Conservation (phyloP, 2,888 invertebrate genomes). For the Mechanitis mazaeus region DNA sequence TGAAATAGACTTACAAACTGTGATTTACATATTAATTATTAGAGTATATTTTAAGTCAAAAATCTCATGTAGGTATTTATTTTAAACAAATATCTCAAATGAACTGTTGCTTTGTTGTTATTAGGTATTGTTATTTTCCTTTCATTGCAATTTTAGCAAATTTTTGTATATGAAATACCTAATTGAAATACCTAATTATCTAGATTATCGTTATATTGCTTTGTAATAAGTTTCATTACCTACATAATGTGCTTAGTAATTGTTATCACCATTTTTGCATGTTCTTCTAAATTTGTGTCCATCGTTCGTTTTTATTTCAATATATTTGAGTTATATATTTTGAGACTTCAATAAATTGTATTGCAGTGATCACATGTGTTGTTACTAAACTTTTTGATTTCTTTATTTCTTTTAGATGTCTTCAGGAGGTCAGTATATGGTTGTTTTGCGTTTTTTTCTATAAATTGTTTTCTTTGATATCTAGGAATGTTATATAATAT, state of each 20-base stretch:
- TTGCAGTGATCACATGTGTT: conserved; percentile 1
- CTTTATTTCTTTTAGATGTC: conserved; percentile 35
- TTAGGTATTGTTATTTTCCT: too few relatives aligned
- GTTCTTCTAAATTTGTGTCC: not conserved
- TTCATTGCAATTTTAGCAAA: too few relatives aligned
- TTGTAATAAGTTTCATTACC: not conserved
- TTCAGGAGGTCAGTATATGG: conserved; percentile 45
- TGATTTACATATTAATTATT: not conserved
- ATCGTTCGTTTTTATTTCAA: not conserved
- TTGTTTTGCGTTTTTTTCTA: conserved; percentile 16
- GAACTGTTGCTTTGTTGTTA: too few relatives aligned
- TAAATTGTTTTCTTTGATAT: conserved; percentile 8
- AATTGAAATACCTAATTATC: not conserved
- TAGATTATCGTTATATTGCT: not conserved
- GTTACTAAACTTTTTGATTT: conserved; percentile 10
- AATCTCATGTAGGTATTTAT: too few relatives aligned
- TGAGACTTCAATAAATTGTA: not conserved
- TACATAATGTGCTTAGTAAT: not conserved
- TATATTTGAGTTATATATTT: conserved; percentile 1
- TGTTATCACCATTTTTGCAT: not conserved
- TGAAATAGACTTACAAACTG: conserved; percentile 2
- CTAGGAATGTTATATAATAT: conserved; percentile 13
- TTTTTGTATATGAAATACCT: not conserved
- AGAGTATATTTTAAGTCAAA: not conserved
- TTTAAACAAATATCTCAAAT: too few relatives aligned